phyloP scores from a whole-genome alignment of 2,797 vertebrate species.

The Vireo griseus region DNA sequence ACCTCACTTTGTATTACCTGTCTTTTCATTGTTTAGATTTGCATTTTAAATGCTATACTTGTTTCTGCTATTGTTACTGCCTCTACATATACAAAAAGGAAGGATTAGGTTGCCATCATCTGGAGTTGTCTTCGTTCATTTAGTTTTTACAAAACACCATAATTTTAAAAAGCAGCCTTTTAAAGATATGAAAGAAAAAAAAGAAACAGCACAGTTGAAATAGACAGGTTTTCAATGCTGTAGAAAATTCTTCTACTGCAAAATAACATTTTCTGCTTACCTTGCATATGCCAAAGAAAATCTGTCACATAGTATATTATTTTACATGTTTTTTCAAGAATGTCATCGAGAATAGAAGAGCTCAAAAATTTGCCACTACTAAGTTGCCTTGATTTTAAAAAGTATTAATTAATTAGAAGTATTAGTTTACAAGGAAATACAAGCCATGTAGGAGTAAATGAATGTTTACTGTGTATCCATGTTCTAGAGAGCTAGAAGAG shows the following conservation, averaged over 20 bases:
- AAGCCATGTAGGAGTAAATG: background rate
- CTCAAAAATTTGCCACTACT: background rate
- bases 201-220: background rate
- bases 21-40: conserved; percentile 5
- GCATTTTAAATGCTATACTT: background rate
- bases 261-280: background rate
- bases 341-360: background rate
- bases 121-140: background rate
- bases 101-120: conserved; percentile 1
- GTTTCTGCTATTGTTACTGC: background rate
- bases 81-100: background rate
- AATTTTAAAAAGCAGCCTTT: background rate
- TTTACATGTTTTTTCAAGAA: background rate
- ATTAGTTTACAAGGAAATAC: background rate
- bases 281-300: background rate
- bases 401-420: background rate
- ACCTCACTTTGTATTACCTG: background rate
- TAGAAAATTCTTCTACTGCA: background rate
- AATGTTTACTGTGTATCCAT: background rate
- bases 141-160: background rate
- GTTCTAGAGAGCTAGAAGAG: background rate
- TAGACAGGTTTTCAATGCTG: background rate
- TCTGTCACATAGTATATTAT: background rate
- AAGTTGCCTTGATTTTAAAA: background rate
- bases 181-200: background rate